Evolutionary conservation across 2,888 invertebrate genomes (phyloP), one percentile per base, ranked within the genome.

Genomic region (Mycalesis mineus): DNA sequence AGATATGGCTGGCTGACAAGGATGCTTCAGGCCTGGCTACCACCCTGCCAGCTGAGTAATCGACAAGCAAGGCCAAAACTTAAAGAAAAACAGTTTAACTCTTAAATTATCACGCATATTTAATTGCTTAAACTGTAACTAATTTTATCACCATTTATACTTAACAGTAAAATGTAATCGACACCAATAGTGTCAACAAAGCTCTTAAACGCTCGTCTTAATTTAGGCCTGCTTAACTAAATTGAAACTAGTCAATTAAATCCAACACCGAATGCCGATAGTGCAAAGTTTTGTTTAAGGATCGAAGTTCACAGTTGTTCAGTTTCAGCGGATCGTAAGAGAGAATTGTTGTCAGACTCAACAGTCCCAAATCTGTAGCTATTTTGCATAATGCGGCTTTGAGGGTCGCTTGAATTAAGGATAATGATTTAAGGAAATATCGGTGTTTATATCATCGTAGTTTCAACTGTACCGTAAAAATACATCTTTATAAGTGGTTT

Each of bases 241-340:
- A 60, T 58, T 48, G 56, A 54, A 62, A 64, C 64, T 63, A 61
- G 44, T 33, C 58, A 60, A 64, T 64, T 62, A 64, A 62, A 56
- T 44, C 45, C 31, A 41, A 50, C 40, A 50, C 15, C 31, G 41
- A 60, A 51, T 58, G 51, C 42, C 47, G 58, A 60, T 63, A 63
- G 53, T 58, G 58, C 50, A 42, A 58, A 62, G 62, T 62, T 62
- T 60, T 58, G 61, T 61, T 56, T 40, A 56, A 58, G 55, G 57
- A 62, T 51, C 55, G 39, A 15, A 53, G 48, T 57, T 57, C 54
- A 58, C 63, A 59, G 59, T 59, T 61, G 59, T 45, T 53, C 51
- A 49, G 52, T 48, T 48, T 53, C 57, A 49, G 55, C 48, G 57
- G 51, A 61, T 55, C 36, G 52, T 29, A 51, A 50, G 8, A 39